phyloP scores from a whole-genome alignment of 1,140 invertebrate species.

The Caenorhabditis inopinata region DNA sequence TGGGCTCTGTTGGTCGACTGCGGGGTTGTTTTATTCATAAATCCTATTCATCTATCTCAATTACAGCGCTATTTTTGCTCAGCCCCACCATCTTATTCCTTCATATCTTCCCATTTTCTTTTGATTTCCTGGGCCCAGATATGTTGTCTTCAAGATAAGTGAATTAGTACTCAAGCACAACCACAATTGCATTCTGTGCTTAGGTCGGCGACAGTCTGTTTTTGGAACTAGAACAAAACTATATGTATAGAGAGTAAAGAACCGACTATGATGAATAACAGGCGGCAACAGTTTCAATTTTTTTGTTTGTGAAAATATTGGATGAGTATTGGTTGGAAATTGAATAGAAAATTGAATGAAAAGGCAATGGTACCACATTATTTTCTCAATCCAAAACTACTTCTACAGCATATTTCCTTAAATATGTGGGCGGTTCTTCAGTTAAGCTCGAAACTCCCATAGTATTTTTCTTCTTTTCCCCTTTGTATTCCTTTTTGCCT shows the following conservation, averaged over 20 bases:
- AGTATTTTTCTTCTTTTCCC: neutral
- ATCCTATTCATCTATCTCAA: neutral
- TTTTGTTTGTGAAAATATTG: slow-evolving; percentile 20
- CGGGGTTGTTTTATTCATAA: neutral
- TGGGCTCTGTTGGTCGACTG: neutral
- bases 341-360: slow-evolving; percentile 11
- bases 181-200: neutral
- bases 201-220: neutral
- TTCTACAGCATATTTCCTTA: slow-evolving; percentile 18
- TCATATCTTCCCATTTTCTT: neutral
- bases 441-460: slow-evolving; percentile 18
- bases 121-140: neutral
- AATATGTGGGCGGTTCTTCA: slow-evolving; percentile 22
- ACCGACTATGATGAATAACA: neutral
- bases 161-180: slow-evolving; percentile 25
- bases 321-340: neutral
- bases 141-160: slow-evolving; percentile 6
- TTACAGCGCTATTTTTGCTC: neutral
- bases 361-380: neutral
- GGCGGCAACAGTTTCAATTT: neutral
- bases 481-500: neutral
- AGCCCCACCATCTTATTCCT: neutral
- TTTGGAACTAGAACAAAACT: neutral
- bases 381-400: neutral
- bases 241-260: neutral